Conservation (phyloP, 2,888 invertebrate genomes). For the Dryomyza anilis region DNA sequence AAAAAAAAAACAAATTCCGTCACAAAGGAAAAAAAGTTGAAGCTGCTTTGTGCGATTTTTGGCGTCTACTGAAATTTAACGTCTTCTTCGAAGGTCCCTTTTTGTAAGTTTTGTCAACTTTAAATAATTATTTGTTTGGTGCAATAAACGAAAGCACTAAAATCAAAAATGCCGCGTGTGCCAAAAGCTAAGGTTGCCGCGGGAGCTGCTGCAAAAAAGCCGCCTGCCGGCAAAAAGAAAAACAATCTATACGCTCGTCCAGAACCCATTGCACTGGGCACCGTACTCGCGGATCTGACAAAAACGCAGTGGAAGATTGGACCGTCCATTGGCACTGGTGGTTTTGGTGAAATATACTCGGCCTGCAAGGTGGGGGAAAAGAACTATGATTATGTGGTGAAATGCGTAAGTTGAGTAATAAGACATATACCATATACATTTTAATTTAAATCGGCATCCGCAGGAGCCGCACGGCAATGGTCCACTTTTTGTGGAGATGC, state of each 20-base stretch:
- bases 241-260: slow-evolving; percentile 55
- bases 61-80: too few relatives aligned
- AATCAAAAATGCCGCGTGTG: slow-evolving; percentile 52
- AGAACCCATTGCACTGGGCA: slow-evolving; percentile 65
- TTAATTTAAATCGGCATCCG: not conserved
- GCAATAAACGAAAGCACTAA: too few relatives aligned
- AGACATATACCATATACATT: not conserved
- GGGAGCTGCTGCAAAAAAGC: slow-evolving; percentile 39
- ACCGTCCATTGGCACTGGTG: slow-evolving; percentile 85
- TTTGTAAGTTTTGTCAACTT: too few relatives aligned
- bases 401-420: slow-evolving; percentile 71
- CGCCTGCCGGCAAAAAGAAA: slow-evolving; percentile 46
- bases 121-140: too few relatives aligned
- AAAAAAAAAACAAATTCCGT: too few relatives aligned
- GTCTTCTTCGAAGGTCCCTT: too few relatives aligned
- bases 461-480: slow-evolving; percentile 48
- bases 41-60: too few relatives aligned
- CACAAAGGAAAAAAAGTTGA: too few relatives aligned
- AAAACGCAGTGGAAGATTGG: slow-evolving; percentile 88
- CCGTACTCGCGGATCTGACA: slow-evolving; percentile 74
- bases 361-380: slow-evolving; percentile 70
- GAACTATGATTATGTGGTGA: slow-evolving; percentile 73
- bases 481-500: slow-evolving; percentile 70
- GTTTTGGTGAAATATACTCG: slow-evolving; percentile 92
- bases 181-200: slow-evolving; percentile 38